Base-by-base conservation (phyloP, 2,888 invertebrate genomes). In the Idaea straminata region DNA sequence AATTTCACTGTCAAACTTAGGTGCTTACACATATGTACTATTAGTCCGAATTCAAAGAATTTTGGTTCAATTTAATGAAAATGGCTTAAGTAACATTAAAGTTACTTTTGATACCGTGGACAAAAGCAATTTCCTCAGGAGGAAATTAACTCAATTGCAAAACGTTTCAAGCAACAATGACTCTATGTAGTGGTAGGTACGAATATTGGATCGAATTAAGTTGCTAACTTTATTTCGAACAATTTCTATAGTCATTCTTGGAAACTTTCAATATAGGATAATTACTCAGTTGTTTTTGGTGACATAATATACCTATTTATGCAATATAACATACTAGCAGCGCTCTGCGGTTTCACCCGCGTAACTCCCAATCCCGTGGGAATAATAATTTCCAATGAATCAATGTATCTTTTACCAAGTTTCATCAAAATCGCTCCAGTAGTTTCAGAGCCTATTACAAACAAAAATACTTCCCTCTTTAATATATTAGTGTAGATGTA, bases 41-140 rank as follows among this genome's bases (percentile, higher is more conserved):
- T 47, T 47, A 38, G 6, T 47, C 10, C 47, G 0, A 47, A 13
- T 13, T 47, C 47, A 47, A 47, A 47, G 47, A 6, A 47, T 13
- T 47, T 47, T 47, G 7, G 0, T 7, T 47, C 34, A 70, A 68
- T 69, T 61, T 59, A 72, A 65, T 61, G 47, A 66, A 66, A 68
- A 61, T 73, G 70, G 70, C 69, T 71, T 68, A 63, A 70, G 75
- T 77, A 71, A 71, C 66, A 69, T 70, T 72, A 72, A 77, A 70
- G 65, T 66, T 73, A 74, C 70, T 75, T 74, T 79, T 77, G 74
- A 75, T 71, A 74, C 68, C 66, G 67, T 77, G 71, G 73, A 83
- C 74, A 83, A 86, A 82, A 76, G 83, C 81, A 87, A 89, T 89
- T 89, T 89, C 88, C 88, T 83, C 69, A 58, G 66, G 75, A 84